Evolutionary conservation across 2,888 invertebrate species (phyloP), one percentile per base, ranked within the genome.

Genomic region (Atethmia centrago): DNA sequence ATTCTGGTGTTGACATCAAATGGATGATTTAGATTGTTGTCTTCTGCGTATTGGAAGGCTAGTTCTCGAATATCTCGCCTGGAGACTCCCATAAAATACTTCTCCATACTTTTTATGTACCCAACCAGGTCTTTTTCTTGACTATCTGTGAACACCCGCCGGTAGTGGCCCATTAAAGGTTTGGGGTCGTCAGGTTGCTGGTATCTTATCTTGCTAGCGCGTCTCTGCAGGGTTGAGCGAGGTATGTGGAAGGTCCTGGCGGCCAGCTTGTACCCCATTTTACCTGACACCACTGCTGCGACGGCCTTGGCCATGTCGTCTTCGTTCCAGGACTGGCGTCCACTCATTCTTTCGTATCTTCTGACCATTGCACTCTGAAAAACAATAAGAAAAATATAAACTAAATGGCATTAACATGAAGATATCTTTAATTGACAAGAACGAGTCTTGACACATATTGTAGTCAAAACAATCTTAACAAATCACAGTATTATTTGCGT

Each of bases 341-440:
- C 96, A 86, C 95, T 96, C 93, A 96, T 94, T 88, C 96, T 95
- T 89, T 96, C 96, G 94, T 96, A 96, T 91, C 95, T 95, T 85
- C 96, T 93, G 88, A 96, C 96, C 96, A 96, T 96, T 91, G 88
- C 93, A 89, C 85, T 92, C 95, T 96, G 95, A 69, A 94, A 95
- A 75, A 75, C 77, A 78, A 64, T 45, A 61, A 51, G 47, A 67
- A 49, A 16, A 53, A 62, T 55, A 21, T 73, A 25, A 62, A 71
- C 14, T 68, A 67, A 51, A 51, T 28, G 49, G 7, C 73, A 55
- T 65, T 70, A 65, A 63, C 42, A 65, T 63, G 14, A 53, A 65
- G 28, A 59, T 77, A 47, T 73, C 36, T 49, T 40, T 61, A 51
- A 67, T 72, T 75, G 8, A 31, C 28, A 19, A 64, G 47, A 77